Evolutionary conservation across 2,888 invertebrate genomes (phyloP).

Genomic region (Apamea sordens): DNA sequence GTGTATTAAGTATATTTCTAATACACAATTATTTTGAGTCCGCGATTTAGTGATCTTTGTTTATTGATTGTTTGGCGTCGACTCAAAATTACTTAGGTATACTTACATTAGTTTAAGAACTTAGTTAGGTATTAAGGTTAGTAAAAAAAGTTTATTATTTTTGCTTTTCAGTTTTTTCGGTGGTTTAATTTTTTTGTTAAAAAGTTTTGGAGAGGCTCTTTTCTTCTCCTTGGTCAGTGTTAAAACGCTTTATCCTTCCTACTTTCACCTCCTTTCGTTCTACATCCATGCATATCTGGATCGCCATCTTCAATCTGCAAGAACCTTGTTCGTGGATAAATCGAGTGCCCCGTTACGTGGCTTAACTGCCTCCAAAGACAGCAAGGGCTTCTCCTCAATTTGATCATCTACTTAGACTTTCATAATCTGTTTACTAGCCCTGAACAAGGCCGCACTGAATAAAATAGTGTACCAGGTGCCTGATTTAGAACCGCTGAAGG

Average conservation of each 20-base stretch:
- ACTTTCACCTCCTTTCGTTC: background rate
- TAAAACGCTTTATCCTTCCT: background rate
- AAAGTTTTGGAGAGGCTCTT: too few relatives aligned
- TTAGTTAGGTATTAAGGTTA: too few relatives aligned
- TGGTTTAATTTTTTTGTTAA: too few relatives aligned
- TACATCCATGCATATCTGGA: too few relatives aligned
- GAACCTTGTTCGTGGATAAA: background rate
- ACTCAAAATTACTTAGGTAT: too few relatives aligned
- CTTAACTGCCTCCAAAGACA: background rate
- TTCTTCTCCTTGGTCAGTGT: background rate
- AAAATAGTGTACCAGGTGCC: constrained; percentile 29
- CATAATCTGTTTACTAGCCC: constrained; percentile 22
- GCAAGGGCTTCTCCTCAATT: background rate
- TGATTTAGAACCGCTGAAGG: constrained; percentile 40
- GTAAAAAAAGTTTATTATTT: too few relatives aligned
- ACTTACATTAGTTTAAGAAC: too few relatives aligned
- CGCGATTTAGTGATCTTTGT: too few relatives aligned
- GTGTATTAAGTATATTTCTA: too few relatives aligned
- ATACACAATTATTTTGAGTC: too few relatives aligned
- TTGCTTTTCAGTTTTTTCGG: too few relatives aligned
- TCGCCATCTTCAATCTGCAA: background rate
- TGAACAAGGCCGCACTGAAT: constrained; percentile 29
- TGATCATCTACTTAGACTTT: constrained; percentile 12
- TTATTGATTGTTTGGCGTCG: too few relatives aligned
- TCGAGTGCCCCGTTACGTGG: background rate